Conservation (phyloP, 2,113 vertebrate genomes). For the Phyllostomus hastatus region DNA sequence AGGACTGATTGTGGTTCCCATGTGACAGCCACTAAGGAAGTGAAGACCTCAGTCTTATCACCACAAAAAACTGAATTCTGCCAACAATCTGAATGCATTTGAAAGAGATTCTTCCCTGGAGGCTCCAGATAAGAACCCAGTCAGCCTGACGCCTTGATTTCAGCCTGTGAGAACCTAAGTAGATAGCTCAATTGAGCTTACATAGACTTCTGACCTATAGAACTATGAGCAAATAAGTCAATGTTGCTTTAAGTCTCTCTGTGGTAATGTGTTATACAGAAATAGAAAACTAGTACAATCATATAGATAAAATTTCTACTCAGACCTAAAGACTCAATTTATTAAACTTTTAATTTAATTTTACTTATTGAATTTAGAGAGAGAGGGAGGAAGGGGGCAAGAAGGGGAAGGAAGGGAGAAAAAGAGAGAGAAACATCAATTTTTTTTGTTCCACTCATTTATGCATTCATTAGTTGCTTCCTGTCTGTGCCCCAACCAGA, state of each 20-base stretch:
- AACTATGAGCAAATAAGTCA: background rate
- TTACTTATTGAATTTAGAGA: no score
- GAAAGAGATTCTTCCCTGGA: background rate
- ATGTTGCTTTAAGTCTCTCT: background rate
- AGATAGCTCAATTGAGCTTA: background rate
- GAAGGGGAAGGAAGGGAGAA: no score
- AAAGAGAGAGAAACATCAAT: no score
- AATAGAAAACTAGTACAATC: background rate
- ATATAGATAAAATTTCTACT: background rate
- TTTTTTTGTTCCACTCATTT: no score
- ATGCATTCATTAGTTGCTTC: no score
- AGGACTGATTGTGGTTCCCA: background rate
- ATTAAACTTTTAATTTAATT: background rate
- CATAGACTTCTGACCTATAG: background rate
- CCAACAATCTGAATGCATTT: background rate
- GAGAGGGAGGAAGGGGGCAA: no score
- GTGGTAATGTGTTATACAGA: background rate
- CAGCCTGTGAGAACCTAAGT: background rate
- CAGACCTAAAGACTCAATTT: background rate
- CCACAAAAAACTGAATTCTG: background rate
- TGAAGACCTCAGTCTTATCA: background rate
- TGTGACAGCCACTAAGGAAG: background rate
- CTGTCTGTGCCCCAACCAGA: no score
- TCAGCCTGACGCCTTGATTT: background rate
- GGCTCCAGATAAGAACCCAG: background rate